Evolutionary conservation across 1,140 invertebrate species (phyloP).

Genomic region (Drosophila takahashii): DNA sequence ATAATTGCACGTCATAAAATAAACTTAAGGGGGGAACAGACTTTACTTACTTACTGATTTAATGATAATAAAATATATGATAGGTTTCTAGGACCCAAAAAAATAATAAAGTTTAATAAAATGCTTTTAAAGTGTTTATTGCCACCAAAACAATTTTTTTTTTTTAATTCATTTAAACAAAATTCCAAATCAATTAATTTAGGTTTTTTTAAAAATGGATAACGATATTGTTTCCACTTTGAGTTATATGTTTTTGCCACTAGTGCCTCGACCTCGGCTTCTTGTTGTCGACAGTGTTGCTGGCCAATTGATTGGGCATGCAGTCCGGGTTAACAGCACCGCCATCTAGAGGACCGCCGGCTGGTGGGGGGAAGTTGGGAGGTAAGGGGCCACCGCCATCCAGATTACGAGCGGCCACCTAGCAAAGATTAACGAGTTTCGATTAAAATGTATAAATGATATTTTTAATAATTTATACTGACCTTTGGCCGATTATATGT

Average conservation of each 20-base stretch:
- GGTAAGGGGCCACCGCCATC: not conserved
- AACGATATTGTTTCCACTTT: too few relatives aligned
- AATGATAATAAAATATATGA: not conserved
- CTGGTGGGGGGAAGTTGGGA: not conserved
- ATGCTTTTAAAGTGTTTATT: too few relatives aligned
- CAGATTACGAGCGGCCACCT: not conserved
- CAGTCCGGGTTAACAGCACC: not conserved
- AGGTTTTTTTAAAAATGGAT: too few relatives aligned
- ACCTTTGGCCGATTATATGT: not conserved
- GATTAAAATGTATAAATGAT: not conserved
- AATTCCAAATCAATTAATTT: too few relatives aligned
- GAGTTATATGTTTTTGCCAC: not conserved
- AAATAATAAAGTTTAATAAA: too few relatives aligned
- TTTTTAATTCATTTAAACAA: too few relatives aligned
- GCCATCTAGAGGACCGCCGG: not conserved
- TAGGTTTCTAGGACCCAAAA: too few relatives aligned
- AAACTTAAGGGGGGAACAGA: too few relatives aligned
- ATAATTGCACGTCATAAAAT: constrained; percentile 2
- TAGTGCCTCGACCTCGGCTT: not conserved
- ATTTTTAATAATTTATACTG: not conserved
- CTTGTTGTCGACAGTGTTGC: not conserved
- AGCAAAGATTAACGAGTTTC: not conserved
- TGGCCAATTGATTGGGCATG: not conserved
- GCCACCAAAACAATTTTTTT: too few relatives aligned
- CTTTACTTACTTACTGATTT: not conserved